phyloP scores from a whole-genome alignment of 2,797 vertebrate genomes.

The Holocentrus rufus region DNA sequence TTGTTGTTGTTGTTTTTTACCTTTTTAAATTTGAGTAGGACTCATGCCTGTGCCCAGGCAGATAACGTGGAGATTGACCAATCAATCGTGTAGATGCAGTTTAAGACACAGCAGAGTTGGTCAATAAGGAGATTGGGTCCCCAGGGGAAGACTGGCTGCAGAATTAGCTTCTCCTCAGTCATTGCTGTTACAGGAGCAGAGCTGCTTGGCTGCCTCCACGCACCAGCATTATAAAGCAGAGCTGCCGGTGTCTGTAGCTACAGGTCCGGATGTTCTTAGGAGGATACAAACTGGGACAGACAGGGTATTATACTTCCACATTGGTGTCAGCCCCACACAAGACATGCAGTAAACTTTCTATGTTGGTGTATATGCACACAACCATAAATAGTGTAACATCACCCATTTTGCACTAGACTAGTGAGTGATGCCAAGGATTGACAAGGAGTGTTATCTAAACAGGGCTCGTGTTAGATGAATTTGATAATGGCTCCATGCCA shows the following conservation, averaged over 20 bases:
- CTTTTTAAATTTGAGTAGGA: slow-evolving; percentile 25
- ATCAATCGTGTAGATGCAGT: slow-evolving; percentile 66
- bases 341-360: no score
- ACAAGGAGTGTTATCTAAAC: neutral
- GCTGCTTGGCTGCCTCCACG: neutral
- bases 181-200: slow-evolving; percentile 4
- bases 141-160: slow-evolving; percentile 18
- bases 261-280: neutral
- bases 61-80: slow-evolving; percentile 63
- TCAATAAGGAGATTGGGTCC: slow-evolving; percentile 66
- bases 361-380: neutral
- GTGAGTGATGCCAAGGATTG: slow-evolving; percentile 7
- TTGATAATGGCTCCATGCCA: slow-evolving; percentile 9
- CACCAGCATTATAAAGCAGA: neutral
- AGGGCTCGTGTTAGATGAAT: slow-evolving; percentile 1
- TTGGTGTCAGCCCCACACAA: no score
- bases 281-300: neutral
- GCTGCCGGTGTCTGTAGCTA: neutral
- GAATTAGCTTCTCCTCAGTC: slow-evolving; percentile 42
- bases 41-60: slow-evolving; percentile 45
- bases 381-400: slow-evolving; percentile 6
- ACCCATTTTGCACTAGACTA: slow-evolving; percentile 16
- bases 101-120: slow-evolving; percentile 53
- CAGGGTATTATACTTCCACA: neutral
- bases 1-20: neutral